A percentile compares a stretch with the other conserved stretches of the same genome.
Evolutionary conservation across 1,140 invertebrate species (phyloP).

Genomic region (Drosophila miranda): DNA sequence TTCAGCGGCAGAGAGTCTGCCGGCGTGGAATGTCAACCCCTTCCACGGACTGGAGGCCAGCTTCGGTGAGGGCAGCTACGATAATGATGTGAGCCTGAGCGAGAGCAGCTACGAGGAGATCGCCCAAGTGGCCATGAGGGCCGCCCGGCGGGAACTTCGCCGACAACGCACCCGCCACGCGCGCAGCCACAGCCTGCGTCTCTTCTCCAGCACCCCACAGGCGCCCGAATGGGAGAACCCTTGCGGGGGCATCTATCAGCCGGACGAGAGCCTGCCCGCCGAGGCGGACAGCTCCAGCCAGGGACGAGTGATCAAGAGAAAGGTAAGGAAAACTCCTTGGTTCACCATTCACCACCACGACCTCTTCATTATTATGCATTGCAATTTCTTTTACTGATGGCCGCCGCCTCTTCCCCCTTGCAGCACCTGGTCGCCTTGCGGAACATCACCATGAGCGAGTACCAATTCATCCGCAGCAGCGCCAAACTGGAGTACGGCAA

Average conservation of each 20-base stretch:
- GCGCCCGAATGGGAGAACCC: constrained; percentile 69
- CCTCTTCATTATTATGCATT: too few relatives aligned
- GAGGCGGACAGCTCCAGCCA: constrained; percentile 21
- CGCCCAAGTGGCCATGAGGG: constrained; percentile 44
- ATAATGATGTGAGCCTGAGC: constrained; percentile 36
- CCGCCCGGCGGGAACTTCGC: constrained; percentile 38
- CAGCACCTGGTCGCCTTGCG: constrained; percentile 52
- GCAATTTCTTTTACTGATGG: constrained; percentile 9
- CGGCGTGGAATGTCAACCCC: constrained; percentile 53
- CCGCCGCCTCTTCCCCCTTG: neutral
- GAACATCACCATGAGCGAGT: constrained; percentile 53
- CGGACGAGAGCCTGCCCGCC: constrained; percentile 4
- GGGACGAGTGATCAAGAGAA: constrained; percentile 50
- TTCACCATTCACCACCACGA: too few relatives aligned
- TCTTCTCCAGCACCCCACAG: constrained; percentile 27
- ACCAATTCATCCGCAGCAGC: constrained; percentile 22
- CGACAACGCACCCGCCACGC: constrained; percentile 54
- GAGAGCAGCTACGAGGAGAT: constrained; percentile 60
- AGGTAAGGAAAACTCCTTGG: constrained; percentile 36
- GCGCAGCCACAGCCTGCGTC: constrained; percentile 50
- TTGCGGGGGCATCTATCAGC: constrained; percentile 52
- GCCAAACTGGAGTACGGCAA: constrained; percentile 54
- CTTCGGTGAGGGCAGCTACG: constrained; percentile 48
- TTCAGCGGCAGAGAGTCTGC: constrained; percentile 4
- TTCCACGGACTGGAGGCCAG: constrained; percentile 56